These are phyloP conservation scores for Tangara arthus DNA, from an alignment of 2,797 vertebrate species.

Conservation along the genomic window DNA sequence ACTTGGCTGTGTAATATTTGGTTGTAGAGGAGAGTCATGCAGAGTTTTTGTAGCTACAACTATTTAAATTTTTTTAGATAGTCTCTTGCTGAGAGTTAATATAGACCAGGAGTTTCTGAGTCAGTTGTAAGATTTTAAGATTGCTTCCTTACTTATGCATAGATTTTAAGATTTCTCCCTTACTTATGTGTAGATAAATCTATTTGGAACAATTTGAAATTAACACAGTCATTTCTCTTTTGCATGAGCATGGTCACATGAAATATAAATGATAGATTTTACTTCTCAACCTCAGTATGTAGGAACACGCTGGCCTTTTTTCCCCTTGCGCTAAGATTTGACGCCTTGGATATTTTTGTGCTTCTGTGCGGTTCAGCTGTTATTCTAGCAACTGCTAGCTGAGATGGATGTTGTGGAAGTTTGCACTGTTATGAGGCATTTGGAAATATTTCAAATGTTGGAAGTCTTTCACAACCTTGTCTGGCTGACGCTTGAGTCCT, in stretches of 20 bases:
- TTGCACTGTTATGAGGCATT: conserved; percentile 46
- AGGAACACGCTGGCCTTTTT: neutral
- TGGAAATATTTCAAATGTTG: conserved; percentile 34
- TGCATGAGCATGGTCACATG: neutral
- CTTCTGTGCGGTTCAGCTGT: conserved; percentile 44
- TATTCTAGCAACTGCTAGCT: conserved; percentile 29
- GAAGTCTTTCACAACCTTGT: neutral
- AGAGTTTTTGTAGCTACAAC: neutral
- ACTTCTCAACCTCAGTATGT: neutral
- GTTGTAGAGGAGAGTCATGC: neutral
- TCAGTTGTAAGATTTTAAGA: neutral
- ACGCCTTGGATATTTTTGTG: conserved; percentile 1
- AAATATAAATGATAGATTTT: neutral
- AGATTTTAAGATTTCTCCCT: neutral
- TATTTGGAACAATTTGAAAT: neutral
- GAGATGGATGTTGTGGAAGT: neutral
- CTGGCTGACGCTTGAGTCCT: neutral
- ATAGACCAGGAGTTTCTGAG: neutral
- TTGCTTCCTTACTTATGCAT: neutral
- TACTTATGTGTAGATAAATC: neutral
- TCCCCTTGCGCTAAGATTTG: neutral
- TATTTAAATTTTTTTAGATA: neutral
- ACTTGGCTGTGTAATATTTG: neutral
- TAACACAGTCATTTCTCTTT: neutral
- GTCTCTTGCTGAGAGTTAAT: neutral